These are phyloP conservation scores for Olivierus martensii DNA, from an alignment of 1,140 invertebrate species.

Conservation along the genomic window DNA sequence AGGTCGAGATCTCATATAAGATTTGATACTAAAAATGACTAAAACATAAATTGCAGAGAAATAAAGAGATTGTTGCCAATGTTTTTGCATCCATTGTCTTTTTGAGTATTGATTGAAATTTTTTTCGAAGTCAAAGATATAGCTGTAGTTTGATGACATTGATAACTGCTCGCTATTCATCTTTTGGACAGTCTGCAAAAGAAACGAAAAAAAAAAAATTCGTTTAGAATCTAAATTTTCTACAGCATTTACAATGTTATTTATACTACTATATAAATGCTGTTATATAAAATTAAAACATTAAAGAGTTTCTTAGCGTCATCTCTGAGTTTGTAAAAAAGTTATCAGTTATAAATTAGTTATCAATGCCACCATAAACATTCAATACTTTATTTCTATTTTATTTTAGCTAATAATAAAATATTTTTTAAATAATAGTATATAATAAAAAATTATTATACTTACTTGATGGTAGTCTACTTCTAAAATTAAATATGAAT, in stretches of 20 bases:
- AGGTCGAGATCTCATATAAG: slow-evolving; percentile 74
- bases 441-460: too few relatives aligned
- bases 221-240: neutral
- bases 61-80: slow-evolving; percentile 89
- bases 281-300: too few relatives aligned
- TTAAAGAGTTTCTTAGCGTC: too few relatives aligned
- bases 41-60: slow-evolving; percentile 84
- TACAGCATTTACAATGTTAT: neutral
- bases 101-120: slow-evolving; percentile 77
- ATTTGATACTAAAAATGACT: slow-evolving; percentile 79
- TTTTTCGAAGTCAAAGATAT: slow-evolving; percentile 87
- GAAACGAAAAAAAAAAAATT: neutral
- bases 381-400: too few relatives aligned
- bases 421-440: too few relatives aligned
- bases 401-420: too few relatives aligned
- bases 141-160: slow-evolving; percentile 65
- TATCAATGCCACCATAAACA: too few relatives aligned
- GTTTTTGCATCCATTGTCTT: slow-evolving; percentile 83
- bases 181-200: neutral
- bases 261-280: neutral
- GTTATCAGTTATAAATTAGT: too few relatives aligned
- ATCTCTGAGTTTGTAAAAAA: too few relatives aligned
- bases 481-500: too few relatives aligned
- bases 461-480: too few relatives aligned
- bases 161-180: neutral